Evolutionary conservation across 2,797 vertebrate species (phyloP).

Genomic region (Somateria mollissima): DNA sequence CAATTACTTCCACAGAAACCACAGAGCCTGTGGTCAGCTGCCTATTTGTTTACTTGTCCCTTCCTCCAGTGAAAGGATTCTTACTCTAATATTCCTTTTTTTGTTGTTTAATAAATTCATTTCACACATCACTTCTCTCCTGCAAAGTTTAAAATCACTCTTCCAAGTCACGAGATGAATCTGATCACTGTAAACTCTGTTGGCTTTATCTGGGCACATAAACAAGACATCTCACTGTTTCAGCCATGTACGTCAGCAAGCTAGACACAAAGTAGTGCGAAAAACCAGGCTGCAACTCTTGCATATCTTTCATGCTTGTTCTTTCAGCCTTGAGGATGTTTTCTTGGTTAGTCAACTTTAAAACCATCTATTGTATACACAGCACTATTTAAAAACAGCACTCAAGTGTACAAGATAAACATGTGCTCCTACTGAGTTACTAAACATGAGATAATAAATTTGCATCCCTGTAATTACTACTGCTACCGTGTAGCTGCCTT

Average conservation of each 20-base stretch:
- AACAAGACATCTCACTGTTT: constrained; percentile 29
- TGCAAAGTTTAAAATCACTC: neutral
- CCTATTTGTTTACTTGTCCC: neutral
- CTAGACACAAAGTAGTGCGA: neutral
- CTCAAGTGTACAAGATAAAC: constrained; percentile 53
- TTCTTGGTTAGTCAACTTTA: constrained; percentile 66
- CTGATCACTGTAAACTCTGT: constrained; percentile 13
- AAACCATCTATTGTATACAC: constrained; percentile 38
- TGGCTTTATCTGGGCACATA: constrained; percentile 24
- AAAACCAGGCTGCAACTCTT: neutral
- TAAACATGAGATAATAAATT: constrained; percentile 48
- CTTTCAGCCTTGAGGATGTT: constrained; percentile 44
- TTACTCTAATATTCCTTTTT: neutral
- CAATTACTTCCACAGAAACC: neutral
- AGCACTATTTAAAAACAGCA: constrained; percentile 58
- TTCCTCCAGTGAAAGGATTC: neutral
- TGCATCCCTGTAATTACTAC: constrained; percentile 28
- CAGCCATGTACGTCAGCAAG: neutral
- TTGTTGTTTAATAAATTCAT: neutral
- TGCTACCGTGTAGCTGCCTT: neutral
- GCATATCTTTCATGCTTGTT: neutral
- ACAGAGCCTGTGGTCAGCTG: neutral
- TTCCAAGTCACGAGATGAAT: neutral
- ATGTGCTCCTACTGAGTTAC: constrained; percentile 47
- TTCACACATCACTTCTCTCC: neutral